Base-by-base conservation (phyloP, 2,113 vertebrate genomes). In the Bujurquina vittata region DNA sequence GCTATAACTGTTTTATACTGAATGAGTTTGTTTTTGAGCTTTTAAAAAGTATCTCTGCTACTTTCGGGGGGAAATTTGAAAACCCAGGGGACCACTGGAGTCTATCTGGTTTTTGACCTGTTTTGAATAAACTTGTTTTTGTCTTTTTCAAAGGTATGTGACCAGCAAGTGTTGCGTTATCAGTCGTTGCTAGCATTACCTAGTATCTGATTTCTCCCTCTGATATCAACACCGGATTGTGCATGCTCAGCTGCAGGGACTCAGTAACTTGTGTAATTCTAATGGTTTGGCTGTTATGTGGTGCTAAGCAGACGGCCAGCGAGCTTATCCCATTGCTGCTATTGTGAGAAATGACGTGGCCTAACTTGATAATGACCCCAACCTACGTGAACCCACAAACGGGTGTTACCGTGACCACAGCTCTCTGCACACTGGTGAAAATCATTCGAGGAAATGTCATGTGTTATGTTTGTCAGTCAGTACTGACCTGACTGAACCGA, bases 281-380 rank as follows among this genome's bases (percentile, higher is more conserved):
- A 49, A 3, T n/a, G 7, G 15, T 9, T 74, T 10, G 22, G 18
- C 23, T 31, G 23, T 8, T 67, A 43, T 57, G 3, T 35, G 6
- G 20, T 20, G 18, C 10, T 1, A 4, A 40, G 2, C 0, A 17
- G 9, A 18, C 7, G 23, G 15, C 5, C 18, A 56, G 59, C 11
- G n/a, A 11, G 46, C 56, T 3, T 61, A 10, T n/a, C 5, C 23
- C 4, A 15, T 1, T 1, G 1, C 14, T 59, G 67, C 22, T 81
- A 76, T 72, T 76, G 31, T 62, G 4, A 74, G 55, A 37, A 35
- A 74, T 91, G 90, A 94, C 93, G 93, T 94, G 91, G 90, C 91
- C 46, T 86, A 12, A 37, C 12, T 77, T 65, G n/a, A 57, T 22
- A 61, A 43, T 22, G 20, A 76, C 61, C 76, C 22, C 23, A 29